Conservation (phyloP, 2,113 vertebrate species). For the Malurus melanocephalus region DNA sequence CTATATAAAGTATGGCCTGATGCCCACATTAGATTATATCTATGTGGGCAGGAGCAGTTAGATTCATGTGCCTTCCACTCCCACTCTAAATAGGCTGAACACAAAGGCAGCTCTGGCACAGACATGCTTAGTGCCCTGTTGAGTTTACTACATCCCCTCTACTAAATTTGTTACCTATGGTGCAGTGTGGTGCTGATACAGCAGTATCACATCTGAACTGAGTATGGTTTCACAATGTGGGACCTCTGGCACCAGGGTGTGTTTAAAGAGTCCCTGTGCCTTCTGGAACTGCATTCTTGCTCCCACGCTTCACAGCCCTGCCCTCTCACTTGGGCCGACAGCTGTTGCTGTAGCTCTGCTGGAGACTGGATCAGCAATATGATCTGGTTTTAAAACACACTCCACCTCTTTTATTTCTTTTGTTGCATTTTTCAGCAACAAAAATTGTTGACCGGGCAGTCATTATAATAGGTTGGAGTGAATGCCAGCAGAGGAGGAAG, state of each 20-base stretch:
- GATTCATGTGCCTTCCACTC: conserved; percentile 8
- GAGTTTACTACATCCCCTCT: neutral
- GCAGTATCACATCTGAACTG: neutral
- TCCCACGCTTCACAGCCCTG: conserved; percentile 33
- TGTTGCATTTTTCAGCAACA: neutral
- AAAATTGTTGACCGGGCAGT: neutral
- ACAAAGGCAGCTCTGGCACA: neutral
- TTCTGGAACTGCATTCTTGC: conserved; percentile 21
- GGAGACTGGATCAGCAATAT: neutral
- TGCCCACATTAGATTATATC: neutral
- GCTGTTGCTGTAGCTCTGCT: conserved; percentile 26
- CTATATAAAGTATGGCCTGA: neutral
- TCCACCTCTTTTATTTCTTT: neutral
- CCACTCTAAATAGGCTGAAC: conserved; percentile 20
- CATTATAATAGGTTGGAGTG: neutral
- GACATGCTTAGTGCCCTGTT: neutral
- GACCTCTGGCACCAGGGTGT: conserved; percentile 28
- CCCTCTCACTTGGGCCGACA: conserved; percentile 34
- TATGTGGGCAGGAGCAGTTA: conserved; percentile 16
- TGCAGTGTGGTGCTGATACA: neutral
- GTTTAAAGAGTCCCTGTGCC: neutral
- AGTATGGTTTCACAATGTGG: conserved; percentile 37
- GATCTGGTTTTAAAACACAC: neutral
- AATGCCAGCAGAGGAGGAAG: neutral
- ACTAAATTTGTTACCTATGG: neutral